Evolutionary conservation across 23 tunicate genomes (phyloP), one percentile per base, ranked within the genome.

Genomic region (Ascidia mentula): DNA sequence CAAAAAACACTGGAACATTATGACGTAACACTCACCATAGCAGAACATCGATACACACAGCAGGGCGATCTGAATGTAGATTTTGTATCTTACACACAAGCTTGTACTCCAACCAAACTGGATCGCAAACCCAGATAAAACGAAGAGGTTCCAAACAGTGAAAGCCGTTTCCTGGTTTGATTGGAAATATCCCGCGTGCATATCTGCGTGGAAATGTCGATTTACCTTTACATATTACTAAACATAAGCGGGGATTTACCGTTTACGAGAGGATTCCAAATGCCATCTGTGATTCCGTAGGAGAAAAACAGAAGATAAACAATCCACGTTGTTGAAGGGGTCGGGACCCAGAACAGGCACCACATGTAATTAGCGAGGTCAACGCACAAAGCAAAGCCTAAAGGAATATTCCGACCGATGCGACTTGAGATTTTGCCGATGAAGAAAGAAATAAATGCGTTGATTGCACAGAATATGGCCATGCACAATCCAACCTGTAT

Each of bases 271-370:
- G 88, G 88, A 33, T 83, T 87, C 88, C 94, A 83, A 59, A 79
- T 59, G 7, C 94, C 94, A 77, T 89, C 88, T 32, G 37, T 79
- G 2, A 77, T 24, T 0, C 94, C 94, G 61, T 73, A 38, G 0
- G 45, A 22, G 0, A 69, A 34, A 78, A 82, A 89, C 37, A 89
- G 6, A 26, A 89, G 33, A 35, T 83, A 89, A 18, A 89, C 88
- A 31, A 89, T 24, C 94, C 94, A 89, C 1, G 72, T n/a, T 24
- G 87, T 69, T 18, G 75, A 40, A 18, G 40, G 59, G 34, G 82
- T 83, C 0, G 94, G 88, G 22, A 60, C 37, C 94, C 94, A 89
- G 61, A 78, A 89, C 17, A 83, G 73, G 53, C 83, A 78, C 59
- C 79, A 34, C 70, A 79, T 79, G 46, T 82, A 89, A 59, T 38